Conservation (phyloP, 2,888 invertebrate genomes). For the Dendrolimus houi region DNA sequence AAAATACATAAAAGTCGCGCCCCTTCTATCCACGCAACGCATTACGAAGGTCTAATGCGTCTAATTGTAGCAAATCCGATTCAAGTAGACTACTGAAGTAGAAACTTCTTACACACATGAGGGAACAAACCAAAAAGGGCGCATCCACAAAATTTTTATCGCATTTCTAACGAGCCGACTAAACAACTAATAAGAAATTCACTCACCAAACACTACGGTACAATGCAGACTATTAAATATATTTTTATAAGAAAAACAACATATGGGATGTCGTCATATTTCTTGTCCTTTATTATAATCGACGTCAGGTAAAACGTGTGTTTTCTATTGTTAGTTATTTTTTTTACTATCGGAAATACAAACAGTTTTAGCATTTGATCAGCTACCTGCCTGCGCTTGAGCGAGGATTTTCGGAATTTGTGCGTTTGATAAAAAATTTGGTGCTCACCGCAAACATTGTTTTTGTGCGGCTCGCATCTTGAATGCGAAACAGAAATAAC, state of each 20-base stretch:
- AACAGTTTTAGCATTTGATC: conserved; percentile 62
- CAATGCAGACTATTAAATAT: conserved; percentile 19
- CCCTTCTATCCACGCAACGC: conserved; percentile 30
- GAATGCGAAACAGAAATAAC: conserved; percentile 29
- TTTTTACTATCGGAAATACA: conserved; percentile 67
- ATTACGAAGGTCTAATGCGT: conserved; percentile 26
- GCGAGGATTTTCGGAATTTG: conserved; percentile 66
- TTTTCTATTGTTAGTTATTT: conserved; percentile 50
- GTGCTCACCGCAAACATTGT: conserved; percentile 73
- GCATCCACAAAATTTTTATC: conserved; percentile 51
- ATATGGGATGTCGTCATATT: conserved; percentile 60
- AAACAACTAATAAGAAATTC: conserved; percentile 57
- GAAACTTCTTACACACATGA: conserved; percentile 55
- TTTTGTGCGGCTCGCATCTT: conserved; percentile 51
- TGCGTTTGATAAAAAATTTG: conserved; percentile 57
- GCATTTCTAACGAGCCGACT: conserved; percentile 46
- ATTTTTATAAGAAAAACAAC: conserved; percentile 45
- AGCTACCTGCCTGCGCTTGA: conserved; percentile 61
- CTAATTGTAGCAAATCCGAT: conserved; percentile 65
- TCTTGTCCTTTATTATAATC: conserved; percentile 68
- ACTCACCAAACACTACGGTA: conserved; percentile 37
- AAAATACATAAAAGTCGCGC: conserved; percentile 16
- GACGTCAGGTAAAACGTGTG: conserved; percentile 62
- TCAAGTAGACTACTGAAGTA: conserved; percentile 50
- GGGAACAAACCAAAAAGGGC: conserved; percentile 36